A percentile compares a stretch with the other conserved stretches of the same genome.
Conservation (phyloP, 2,113 vertebrate genomes). For the Anguilla rostrata region DNA sequence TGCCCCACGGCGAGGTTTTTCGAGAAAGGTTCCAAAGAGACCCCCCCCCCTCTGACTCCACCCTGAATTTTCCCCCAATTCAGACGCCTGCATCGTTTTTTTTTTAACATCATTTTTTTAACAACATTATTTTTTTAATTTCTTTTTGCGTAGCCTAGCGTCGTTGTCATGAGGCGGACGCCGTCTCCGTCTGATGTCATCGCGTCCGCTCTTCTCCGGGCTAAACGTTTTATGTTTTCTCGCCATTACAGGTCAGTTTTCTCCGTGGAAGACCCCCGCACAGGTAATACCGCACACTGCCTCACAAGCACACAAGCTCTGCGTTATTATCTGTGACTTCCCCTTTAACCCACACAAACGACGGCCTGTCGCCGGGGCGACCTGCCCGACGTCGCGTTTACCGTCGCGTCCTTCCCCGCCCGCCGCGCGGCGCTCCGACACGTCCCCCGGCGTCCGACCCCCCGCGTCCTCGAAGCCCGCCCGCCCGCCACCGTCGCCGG, state of each 20-base stretch:
- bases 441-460: neutral
- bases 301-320: slow-evolving; percentile 42
- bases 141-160: neutral
- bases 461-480: neutral
- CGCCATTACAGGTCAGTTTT: slow-evolving; percentile 86
- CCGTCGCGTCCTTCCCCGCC: neutral
- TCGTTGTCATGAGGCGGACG: neutral
- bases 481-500: neutral
- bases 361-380: neutral
- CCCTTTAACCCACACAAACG: neutral
- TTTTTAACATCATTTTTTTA: neutral
- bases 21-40: no score
- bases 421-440: neutral
- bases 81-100: neutral
- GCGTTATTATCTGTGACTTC: neutral
- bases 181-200: neutral
- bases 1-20: no score
- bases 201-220: neutral
- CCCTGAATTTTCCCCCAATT: no score
- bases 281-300: slow-evolving; percentile 79
- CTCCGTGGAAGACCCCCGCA: slow-evolving; percentile 96
- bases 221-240: slow-evolving; percentile 53
- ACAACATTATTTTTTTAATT: neutral
- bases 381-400: neutral
- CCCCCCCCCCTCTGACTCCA: no score